Evolutionary conservation across 2,888 invertebrate species (phyloP), one percentile per base, ranked within the genome.

Genomic region (Clitarchus hookeri): DNA sequence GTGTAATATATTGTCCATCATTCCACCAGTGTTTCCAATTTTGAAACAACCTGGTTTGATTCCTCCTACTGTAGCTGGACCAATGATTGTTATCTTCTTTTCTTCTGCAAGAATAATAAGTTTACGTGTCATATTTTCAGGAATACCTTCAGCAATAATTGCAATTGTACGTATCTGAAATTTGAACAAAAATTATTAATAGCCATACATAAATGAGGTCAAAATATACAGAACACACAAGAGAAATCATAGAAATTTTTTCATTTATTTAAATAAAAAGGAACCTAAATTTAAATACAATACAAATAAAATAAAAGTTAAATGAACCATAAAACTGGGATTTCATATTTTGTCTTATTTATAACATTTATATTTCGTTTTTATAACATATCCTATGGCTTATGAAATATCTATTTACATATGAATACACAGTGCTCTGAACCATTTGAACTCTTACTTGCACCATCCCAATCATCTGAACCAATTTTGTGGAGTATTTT

Each of bases 11-110:
- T 99, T 99, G 91, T 99, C 99, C 94, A 99, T 96, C 99, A 99
- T 99, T 87, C 99, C 99, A 23, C 99, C 99, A 0, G 99, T 99
- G 93, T 99, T 99, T 86, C 99, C 99, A 89, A 99, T 99, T 93
- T 99, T 99, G 92, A 99, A 99, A 91, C 99, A 98, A 0, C 99
- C 99, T 0, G 99, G 99, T 90, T 99, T 99, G 86, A 99, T 96
- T 8, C 99, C 99, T 84, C 99, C 99, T 79, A 99, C 98, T 0
- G 98, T 98, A 0, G 98, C 98, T 0, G 99, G 98, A 23, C 96
- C 99, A 89, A 98, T 98, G 83, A 98, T 96, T 36, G 95, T 95
- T 0, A 98, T 97, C 82, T 95, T 96, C 90, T 97, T 96, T 86
- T 96, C 94, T 89, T 97, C 94, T 0, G 98, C 98, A 84, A 95